Percentiles rank a stretch among this genome's conserved stretches.
Conservation (phyloP, 2,888 invertebrate species). For the Crocallis elinguaria region DNA sequence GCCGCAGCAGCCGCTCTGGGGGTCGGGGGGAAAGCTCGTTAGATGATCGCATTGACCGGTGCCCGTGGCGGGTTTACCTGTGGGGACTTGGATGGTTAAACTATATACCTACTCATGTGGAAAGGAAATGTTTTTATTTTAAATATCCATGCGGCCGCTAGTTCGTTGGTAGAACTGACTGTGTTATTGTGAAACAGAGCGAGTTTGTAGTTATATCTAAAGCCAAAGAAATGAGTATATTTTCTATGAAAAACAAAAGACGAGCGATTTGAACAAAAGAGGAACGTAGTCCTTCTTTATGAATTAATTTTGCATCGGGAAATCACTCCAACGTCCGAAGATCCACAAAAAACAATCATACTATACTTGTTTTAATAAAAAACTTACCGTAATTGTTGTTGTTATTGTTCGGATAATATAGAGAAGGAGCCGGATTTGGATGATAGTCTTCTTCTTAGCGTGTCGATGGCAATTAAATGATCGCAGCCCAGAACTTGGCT, state of each 20-base stretch:
- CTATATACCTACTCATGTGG: not conserved
- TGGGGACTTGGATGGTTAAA: slow-evolving; percentile 10
- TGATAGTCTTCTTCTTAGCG: too few relatives aligned
- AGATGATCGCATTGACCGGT: slow-evolving; percentile 52
- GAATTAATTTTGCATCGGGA: too few relatives aligned
- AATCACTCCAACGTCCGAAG: too few relatives aligned
- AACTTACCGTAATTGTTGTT: slow-evolving; percentile 16
- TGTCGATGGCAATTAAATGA: too few relatives aligned
- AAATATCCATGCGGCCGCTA: not conserved
- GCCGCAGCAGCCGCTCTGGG: slow-evolving; percentile 69
- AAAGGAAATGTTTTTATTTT: not conserved
- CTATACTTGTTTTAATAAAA: not conserved
- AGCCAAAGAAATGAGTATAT: too few relatives aligned
- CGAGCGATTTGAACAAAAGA: too few relatives aligned
- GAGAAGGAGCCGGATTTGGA: slow-evolving; percentile 1
- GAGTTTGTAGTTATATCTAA: too few relatives aligned
- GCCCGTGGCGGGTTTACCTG: slow-evolving; percentile 36
- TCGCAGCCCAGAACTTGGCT: too few relatives aligned
- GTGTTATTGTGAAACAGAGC: not conserved
- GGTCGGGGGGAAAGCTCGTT: slow-evolving; percentile 62
- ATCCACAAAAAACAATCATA: too few relatives aligned
- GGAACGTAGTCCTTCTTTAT: too few relatives aligned
- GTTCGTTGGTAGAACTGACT: not conserved
- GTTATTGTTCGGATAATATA: slow-evolving; percentile 8
- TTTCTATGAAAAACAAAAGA: too few relatives aligned